Evolutionary conservation across 1,140 invertebrate species (phyloP).

Genomic region (Macrocentrus cingulum): DNA sequence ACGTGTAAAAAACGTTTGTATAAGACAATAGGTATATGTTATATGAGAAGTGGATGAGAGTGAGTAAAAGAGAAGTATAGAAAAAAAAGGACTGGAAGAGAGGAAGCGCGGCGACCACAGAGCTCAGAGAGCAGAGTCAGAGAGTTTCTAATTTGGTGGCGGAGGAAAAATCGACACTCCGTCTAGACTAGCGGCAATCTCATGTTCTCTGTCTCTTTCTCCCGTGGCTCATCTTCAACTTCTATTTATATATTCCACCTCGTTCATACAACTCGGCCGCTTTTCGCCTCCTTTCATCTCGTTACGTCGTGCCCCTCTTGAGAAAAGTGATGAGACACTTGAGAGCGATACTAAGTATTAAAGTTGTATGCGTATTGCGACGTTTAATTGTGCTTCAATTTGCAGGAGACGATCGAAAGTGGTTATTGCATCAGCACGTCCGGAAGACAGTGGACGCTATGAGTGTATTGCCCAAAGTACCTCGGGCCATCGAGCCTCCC

Average conservation of each 20-base stretch:
- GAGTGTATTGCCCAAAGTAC: conserved; percentile 71
- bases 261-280: conserved; percentile 46
- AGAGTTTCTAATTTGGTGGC: conserved; percentile 56
- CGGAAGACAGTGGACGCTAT: conserved; percentile 72
- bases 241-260: conserved; percentile 58
- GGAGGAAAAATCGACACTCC: conserved; percentile 57
- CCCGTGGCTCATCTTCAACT: conserved; percentile 32
- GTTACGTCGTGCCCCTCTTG: conserved; percentile 42
- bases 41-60: conserved; percentile 5
- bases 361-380: conserved; percentile 1
- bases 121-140: conserved; percentile 15
- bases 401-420: conserved; percentile 75
- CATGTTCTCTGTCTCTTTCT: conserved; percentile 23
- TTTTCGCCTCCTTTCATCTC: conserved; percentile 54
- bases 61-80: conserved; percentile 14
- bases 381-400: conserved; percentile 6
- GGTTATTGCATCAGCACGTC: conserved; percentile 70
- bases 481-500: conserved; percentile 60
- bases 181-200: conserved; percentile 55
- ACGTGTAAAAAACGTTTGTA: neutral
- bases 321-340: conserved; percentile 5
- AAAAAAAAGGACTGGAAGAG: conserved; percentile 15
- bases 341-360: conserved; percentile 11
- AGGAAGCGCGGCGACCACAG: conserved; percentile 7
- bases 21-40: neutral